Percentiles rank a stretch among this genome's conserved stretches.
These are phyloP conservation scores for Zosterops hypoxanthus DNA, from an alignment of 2,113 vertebrate species.

Conservation along the genomic window DNA sequence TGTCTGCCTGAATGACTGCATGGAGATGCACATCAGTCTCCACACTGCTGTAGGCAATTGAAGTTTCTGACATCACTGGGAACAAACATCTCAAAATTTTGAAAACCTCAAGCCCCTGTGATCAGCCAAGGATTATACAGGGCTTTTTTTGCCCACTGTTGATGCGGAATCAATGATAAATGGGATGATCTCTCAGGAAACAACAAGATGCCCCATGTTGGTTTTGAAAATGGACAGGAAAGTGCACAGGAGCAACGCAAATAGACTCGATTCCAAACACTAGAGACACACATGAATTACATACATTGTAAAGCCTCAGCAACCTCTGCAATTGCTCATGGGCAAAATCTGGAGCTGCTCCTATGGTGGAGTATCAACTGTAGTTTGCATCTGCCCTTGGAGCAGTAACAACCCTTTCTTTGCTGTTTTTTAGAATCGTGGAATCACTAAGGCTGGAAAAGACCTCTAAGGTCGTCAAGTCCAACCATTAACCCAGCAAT, in stretches of 20 bases:
- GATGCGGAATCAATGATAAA: background rate
- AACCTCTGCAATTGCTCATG: background rate
- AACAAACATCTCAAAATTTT: background rate
- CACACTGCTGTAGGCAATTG: accelerated
- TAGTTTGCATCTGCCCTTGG: background rate
- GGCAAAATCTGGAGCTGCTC: background rate
- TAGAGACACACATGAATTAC: background rate
- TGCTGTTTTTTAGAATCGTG: background rate
- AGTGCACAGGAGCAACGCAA: background rate
- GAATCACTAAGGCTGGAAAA: background rate
- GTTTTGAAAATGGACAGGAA: background rate
- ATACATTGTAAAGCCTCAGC: accelerated
- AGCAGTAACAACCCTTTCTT: background rate
- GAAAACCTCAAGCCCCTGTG: background rate
- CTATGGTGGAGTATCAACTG: background rate
- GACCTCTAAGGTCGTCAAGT: background rate
- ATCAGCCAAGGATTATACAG: background rate
- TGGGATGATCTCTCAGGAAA: background rate
- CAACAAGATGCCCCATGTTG: background rate
- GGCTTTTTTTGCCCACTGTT: background rate
- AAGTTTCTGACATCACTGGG: background rate
- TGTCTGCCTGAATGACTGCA: background rate
- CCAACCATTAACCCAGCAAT: background rate
- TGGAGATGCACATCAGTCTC: background rate
- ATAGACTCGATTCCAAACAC: background rate